These are phyloP conservation scores for Canis aureus DNA, from an alignment of 2,113 vertebrate species.

Conservation along the genomic window DNA sequence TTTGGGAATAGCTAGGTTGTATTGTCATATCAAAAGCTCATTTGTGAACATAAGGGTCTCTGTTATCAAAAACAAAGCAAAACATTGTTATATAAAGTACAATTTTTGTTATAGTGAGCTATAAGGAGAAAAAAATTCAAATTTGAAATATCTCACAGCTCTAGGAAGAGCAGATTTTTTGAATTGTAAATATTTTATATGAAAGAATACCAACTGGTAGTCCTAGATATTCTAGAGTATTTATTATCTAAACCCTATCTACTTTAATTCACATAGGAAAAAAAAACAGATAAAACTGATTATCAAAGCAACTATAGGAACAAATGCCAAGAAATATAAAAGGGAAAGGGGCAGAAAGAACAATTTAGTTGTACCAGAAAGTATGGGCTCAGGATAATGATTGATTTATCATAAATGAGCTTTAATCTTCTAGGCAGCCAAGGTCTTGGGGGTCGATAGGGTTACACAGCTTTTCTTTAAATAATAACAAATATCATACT, in stretches of 20 bases:
- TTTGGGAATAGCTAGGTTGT: neutral
- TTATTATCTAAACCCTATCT: constrained; percentile 35
- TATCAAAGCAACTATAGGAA: constrained; percentile 3
- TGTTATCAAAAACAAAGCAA: constrained; percentile 44
- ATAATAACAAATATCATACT: neutral
- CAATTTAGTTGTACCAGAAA: constrained; percentile 34
- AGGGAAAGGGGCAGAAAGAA: neutral
- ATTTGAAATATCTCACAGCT: neutral
- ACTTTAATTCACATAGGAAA: constrained; percentile 27
- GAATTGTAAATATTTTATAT: neutral
- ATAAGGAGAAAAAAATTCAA: neutral
- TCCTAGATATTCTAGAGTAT: neutral
- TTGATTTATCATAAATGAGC: neutral
- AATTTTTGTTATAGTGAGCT: neutral
- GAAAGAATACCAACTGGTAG: neutral
- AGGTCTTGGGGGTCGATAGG: neutral
- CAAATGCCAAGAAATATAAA: constrained; percentile 1
- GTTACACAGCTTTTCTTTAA: neutral
- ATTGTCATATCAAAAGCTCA: constrained; percentile 24
- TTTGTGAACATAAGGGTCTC: constrained; percentile 22
- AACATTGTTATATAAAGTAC: neutral
- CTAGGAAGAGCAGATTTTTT: constrained; percentile 35
- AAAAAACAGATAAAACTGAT: constrained; percentile 15
- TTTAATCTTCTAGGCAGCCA: neutral
- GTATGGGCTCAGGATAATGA: neutral